Evolutionary conservation across 2,113 vertebrate species (phyloP).

Genomic region (Propithecus coquereli): DNA sequence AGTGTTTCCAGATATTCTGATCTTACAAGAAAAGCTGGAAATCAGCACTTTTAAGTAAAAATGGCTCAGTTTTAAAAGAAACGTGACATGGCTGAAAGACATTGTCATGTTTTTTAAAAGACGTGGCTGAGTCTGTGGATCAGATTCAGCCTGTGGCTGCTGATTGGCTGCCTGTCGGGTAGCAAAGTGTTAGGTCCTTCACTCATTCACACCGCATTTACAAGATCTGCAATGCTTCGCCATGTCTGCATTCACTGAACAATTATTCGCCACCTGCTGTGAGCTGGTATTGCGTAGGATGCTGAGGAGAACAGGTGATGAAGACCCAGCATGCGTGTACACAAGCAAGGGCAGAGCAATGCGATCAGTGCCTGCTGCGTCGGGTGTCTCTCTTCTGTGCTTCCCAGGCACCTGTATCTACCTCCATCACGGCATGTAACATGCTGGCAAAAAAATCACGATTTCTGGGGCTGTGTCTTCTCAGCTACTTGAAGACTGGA

Average conservation of each 20-base stretch:
- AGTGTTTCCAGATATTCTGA: background rate
- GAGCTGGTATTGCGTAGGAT: background rate
- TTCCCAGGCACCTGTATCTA: background rate
- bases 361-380: background rate
- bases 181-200: background rate
- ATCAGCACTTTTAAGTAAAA: background rate
- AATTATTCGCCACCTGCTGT: background rate
- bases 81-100: background rate
- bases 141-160: background rate
- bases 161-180: background rate
- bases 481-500: too few relatives aligned
- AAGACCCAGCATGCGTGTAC: background rate
- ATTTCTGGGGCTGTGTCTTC: background rate
- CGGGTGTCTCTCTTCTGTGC: background rate
- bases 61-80: background rate
- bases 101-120: too few relatives aligned
- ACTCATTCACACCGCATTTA: background rate
- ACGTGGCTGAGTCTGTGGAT: background rate
- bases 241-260: background rate
- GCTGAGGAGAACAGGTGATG: background rate
- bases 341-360: accelerated
- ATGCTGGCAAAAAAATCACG: background rate
- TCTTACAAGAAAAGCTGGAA: background rate
- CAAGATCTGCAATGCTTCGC: background rate
- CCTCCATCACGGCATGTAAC: background rate